Conservation (phyloP, 2,113 vertebrate genomes). For the Carollia perspicillata region DNA sequence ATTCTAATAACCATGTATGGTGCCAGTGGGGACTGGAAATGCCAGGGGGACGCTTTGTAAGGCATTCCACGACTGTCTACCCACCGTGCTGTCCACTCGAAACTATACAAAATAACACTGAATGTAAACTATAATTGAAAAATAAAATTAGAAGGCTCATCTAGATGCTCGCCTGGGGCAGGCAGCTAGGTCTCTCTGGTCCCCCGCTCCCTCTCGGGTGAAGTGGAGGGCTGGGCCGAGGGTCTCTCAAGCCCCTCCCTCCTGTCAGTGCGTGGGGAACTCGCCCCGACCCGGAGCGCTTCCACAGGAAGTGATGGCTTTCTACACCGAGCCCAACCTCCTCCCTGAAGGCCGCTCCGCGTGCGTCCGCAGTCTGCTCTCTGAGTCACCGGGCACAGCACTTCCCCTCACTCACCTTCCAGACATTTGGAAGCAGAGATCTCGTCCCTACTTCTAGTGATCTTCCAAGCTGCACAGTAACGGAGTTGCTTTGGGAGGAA, state of each 20-base stretch:
- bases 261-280: background rate
- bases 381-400: background rate
- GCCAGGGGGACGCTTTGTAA: background rate
- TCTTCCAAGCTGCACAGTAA: background rate
- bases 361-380: background rate
- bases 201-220: background rate
- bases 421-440: background rate
- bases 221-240: background rate
- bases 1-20: background rate
- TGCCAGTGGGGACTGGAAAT: background rate
- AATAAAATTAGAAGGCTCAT: background rate
- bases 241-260: background rate
- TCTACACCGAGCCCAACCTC: background rate
- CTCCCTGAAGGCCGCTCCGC: background rate
- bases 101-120: background rate
- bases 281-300: background rate
- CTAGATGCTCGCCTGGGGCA: background rate
- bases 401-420: background rate
- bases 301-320: rapidly evolving
- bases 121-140: background rate
- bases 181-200: background rate
- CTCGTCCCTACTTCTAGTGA: background rate
- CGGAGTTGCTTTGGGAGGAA: background rate
- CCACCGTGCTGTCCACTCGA: background rate
- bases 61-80: background rate